Percentiles rank a stretch among this genome's conserved stretches.
Evolutionary conservation across 1,140 invertebrate genomes (phyloP).

Genomic region (Leptonema lineaticorne): DNA sequence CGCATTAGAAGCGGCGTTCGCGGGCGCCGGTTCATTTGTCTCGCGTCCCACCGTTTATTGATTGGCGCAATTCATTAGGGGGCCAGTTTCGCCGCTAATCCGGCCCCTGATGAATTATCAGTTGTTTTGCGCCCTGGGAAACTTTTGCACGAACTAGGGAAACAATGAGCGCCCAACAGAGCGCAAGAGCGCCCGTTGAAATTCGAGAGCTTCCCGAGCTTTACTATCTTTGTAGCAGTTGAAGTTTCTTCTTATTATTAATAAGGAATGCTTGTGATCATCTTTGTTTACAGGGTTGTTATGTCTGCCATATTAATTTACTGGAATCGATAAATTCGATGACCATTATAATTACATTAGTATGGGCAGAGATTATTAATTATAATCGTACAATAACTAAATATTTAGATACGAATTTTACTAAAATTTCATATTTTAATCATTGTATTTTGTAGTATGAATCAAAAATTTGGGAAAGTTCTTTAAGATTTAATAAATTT

Average conservation of each 20-base stretch:
- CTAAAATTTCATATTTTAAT: no score
- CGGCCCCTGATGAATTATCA: constrained; percentile 17
- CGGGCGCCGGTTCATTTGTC: constrained; percentile 8
- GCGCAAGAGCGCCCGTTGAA: neutral
- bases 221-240: neutral
- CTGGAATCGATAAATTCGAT: no score
- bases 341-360: no score
- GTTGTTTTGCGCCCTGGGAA: constrained; percentile 10
- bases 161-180: neutral
- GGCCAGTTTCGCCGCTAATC: constrained; percentile 21
- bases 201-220: neutral
- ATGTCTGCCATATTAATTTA: no score
- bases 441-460: no score
- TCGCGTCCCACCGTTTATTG: constrained; percentile 26
- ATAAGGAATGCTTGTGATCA: neutral
- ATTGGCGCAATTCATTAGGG: constrained; percentile 29
- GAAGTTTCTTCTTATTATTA: neutral
- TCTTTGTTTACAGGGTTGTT: no score
- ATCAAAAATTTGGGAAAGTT: no score
- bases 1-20: no score
- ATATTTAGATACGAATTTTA: no score
- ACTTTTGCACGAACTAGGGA: neutral
- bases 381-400: no score
- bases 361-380: no score
- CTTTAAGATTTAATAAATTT: no score